phyloP scores from a whole-genome alignment of 2,888 invertebrate species.

The Nemurella pictetii region DNA sequence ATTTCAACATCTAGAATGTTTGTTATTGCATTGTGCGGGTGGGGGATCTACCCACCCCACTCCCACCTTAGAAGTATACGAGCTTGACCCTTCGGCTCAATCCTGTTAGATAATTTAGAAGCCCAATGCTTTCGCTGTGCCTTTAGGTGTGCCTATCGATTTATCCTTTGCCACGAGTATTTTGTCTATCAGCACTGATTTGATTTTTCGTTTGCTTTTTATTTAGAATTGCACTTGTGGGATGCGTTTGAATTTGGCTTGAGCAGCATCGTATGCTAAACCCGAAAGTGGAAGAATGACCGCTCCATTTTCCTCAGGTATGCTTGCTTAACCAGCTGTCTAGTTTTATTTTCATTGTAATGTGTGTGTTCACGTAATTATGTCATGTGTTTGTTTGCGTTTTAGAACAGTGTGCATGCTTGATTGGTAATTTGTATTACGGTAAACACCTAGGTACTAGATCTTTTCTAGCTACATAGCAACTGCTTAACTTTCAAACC shows the following conservation, averaged over 20 bases:
- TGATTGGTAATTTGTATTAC: not conserved
- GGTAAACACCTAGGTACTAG: not conserved
- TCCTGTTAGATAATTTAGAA: not conserved
- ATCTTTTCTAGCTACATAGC: not conserved
- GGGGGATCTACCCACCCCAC: not conserved
- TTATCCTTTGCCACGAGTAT: not conserved
- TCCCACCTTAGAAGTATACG: not conserved
- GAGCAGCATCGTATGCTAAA: conserved; percentile 7
- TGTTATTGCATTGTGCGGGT: not conserved
- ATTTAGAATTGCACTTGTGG: conserved; percentile 13
- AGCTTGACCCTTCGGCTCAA: not conserved
- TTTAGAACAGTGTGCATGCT: not conserved
- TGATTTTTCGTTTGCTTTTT: not conserved
- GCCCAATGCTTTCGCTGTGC: not conserved
- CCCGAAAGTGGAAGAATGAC: conserved; percentile 7
- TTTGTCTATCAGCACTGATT: not conserved
- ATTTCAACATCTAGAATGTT: not conserved
- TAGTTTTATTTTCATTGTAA: not conserved
- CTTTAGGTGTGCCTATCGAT: not conserved
- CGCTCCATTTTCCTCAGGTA: conserved; percentile 28
- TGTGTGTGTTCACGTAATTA: not conserved
- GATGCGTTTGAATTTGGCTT: conserved; percentile 1
- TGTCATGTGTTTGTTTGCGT: not conserved
- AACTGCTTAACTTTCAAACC: not conserved
- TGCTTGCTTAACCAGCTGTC: not conserved